Evolutionary conservation across 1,140 invertebrate genomes (phyloP).

Genomic region (Tribolium castaneum): DNA sequence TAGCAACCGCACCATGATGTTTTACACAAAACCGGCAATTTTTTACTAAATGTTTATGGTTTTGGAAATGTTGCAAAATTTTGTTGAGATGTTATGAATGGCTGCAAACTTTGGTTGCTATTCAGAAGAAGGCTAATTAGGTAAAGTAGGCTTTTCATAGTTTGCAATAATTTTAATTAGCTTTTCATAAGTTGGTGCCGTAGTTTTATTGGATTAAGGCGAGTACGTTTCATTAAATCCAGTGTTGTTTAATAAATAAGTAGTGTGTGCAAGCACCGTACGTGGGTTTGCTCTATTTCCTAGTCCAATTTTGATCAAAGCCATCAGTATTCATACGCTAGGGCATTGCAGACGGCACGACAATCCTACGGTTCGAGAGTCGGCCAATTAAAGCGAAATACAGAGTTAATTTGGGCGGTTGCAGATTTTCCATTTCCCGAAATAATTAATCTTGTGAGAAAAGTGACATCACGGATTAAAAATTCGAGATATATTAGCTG

Average conservation of each 20-base stretch:
- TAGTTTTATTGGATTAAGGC: background rate
- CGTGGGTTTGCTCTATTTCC: background rate
- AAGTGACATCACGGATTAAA: background rate
- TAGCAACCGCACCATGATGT: too few relatives aligned
- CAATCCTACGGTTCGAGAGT: slow-evolving; percentile 17
- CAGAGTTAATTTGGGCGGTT: slow-evolving; percentile 14
- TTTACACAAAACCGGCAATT: too few relatives aligned
- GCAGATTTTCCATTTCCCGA: slow-evolving; percentile 18
- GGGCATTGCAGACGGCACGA: slow-evolving; percentile 1
- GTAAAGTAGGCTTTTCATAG: background rate
- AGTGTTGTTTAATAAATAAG: background rate
- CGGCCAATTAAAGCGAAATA: slow-evolving; percentile 13
- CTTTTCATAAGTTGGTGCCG: background rate
- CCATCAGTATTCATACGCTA: slow-evolving; percentile 24
- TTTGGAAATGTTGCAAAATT: too few relatives aligned
- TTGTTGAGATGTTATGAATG: too few relatives aligned
- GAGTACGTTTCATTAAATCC: slow-evolving; percentile 8
- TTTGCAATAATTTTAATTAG: slow-evolving; percentile 1
- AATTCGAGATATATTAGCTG: slow-evolving; percentile 3
- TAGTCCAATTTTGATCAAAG: background rate
- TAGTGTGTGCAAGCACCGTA: background rate
- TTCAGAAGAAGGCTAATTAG: background rate
- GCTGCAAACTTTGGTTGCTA: background rate
- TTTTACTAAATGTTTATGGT: too few relatives aligned
- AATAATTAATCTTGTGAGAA: slow-evolving; percentile 13